Percentiles rank a stretch among this genome's conserved stretches.
Conservation (phyloP, 1,140 invertebrate genomes). For the Octopus sinensis region DNA sequence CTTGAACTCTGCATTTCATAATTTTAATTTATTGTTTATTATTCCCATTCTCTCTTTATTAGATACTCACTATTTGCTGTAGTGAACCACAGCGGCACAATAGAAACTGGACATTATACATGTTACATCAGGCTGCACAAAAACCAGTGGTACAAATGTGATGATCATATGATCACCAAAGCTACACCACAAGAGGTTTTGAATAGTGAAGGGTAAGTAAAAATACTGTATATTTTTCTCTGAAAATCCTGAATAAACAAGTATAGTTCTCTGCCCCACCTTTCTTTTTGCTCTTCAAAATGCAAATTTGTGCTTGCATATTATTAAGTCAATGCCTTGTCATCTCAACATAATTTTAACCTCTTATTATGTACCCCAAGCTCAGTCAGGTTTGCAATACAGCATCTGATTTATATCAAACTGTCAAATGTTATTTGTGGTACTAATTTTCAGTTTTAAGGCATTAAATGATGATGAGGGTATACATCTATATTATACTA, state of each 20-base stretch:
- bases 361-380: no score
- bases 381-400: no score
- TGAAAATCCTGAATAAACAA: background rate
- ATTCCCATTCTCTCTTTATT: constrained; percentile 16
- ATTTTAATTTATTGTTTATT: background rate
- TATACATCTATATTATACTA: no score
- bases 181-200: constrained; percentile 85
- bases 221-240: background rate
- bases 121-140: constrained; percentile 88
- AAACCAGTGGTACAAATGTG: constrained; percentile 94
- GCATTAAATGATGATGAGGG: no score
- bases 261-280: background rate
- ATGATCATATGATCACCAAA: constrained; percentile 88
- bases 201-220: constrained; percentile 83
- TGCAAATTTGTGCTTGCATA: no score
- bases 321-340: no score
- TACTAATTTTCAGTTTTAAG: no score
- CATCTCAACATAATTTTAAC: no score
- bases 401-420: no score
- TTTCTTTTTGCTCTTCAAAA: no score
- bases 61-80: constrained; percentile 93
- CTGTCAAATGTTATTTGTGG: no score
- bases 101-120: constrained; percentile 92
- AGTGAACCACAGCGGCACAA: constrained; percentile 89
- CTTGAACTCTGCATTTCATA: no score